Conservation (phyloP, 2,888 invertebrate genomes). For the Periphyllus acericola region DNA sequence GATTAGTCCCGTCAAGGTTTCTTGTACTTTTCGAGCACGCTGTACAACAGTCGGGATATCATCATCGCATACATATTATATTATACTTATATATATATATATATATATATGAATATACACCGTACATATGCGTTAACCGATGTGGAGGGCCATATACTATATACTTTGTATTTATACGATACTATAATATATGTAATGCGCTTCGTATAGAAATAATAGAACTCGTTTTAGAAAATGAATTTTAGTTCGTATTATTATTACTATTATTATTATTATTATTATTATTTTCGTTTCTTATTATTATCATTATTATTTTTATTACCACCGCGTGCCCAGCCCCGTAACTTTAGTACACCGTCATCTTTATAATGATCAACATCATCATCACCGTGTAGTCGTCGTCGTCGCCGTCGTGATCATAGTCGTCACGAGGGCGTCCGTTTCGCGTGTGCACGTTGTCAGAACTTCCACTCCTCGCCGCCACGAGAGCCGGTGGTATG, state of each 20-base stretch:
- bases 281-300: conserved; percentile 32
- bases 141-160: background rate
- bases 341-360: conserved; percentile 52
- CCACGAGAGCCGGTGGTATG: conserved; percentile 16
- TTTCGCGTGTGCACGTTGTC: conserved; percentile 54
- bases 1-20: background rate
- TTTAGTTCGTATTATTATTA: conserved; percentile 19
- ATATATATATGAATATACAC: too few species aligned
- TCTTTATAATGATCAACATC: conserved; percentile 56
- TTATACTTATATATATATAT: background rate
- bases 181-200: conserved; percentile 25
- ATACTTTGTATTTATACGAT: background rate
- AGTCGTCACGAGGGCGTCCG: conserved; percentile 57
- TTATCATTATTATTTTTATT: conserved; percentile 47
- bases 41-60: background rate
- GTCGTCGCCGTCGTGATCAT: conserved; percentile 38
- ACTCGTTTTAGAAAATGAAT: conserved; percentile 56
- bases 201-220: conserved; percentile 27
- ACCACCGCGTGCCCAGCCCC: background rate
- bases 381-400: conserved; percentile 42
- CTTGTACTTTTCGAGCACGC: background rate
- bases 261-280: background rate
- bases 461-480: conserved; percentile 26
- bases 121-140: too few species aligned
- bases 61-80: background rate